These are phyloP conservation scores for Phallusia fumigata DNA, from an alignment of 23 tunicate species.

Conservation along the genomic window DNA sequence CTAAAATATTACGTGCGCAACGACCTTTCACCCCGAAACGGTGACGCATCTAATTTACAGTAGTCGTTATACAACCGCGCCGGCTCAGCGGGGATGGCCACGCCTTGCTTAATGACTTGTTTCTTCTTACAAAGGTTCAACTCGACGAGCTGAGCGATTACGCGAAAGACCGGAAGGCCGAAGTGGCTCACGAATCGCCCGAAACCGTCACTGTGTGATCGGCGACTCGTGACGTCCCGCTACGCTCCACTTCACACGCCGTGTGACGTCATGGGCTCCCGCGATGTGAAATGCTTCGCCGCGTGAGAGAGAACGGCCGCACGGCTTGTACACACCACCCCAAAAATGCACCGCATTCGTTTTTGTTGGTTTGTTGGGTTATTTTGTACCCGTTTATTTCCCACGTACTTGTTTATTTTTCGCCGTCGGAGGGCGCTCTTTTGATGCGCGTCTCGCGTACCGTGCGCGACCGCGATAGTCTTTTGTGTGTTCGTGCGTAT, in stretches of 20 bases:
- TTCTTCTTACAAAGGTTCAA: slow-evolving; percentile 26
- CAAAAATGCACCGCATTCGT: slow-evolving; percentile 6
- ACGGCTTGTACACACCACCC: neutral
- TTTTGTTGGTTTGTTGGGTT: neutral
- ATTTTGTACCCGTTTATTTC: neutral
- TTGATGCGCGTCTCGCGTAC: neutral
- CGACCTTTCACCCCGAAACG: too few relatives aligned
- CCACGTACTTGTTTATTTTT: neutral
- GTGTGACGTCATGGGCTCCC: neutral
- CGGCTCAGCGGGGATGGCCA: too few relatives aligned
- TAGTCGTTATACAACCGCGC: too few relatives aligned
- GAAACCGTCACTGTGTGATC: slow-evolving; percentile 82
- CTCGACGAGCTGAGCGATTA: slow-evolving; percentile 48
- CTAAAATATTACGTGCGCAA: too few relatives aligned
- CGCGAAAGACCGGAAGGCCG: slow-evolving; percentile 47
- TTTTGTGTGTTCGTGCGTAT: too few relatives aligned
- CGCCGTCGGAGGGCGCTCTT: neutral
- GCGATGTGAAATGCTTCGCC: too few relatives aligned
- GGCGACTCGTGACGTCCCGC: neutral
- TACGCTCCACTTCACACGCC: neutral
- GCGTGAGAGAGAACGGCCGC: neutral
- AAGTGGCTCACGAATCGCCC: slow-evolving; percentile 75
- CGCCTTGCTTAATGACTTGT: neutral
- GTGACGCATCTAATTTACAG: too few relatives aligned
- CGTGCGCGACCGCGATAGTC: too few relatives aligned